Evolutionary conservation across 2,113 vertebrate genomes (phyloP).

Genomic region (Corythaeola cristata): DNA sequence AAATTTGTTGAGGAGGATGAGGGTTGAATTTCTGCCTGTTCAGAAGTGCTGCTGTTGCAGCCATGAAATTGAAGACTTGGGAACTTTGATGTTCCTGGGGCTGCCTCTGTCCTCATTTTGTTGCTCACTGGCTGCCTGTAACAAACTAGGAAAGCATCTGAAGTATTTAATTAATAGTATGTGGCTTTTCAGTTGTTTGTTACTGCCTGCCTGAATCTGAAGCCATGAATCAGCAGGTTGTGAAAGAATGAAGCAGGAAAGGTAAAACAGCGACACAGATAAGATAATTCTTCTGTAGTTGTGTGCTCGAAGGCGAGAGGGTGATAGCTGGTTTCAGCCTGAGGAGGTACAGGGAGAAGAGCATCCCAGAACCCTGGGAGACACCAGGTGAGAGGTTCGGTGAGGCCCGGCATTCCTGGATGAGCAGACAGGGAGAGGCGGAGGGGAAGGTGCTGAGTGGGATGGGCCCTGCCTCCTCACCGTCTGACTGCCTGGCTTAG

Average conservation of each 20-base stretch:
- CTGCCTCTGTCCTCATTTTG: slow-evolving; percentile 17
- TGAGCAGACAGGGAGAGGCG: background rate
- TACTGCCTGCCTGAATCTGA: background rate
- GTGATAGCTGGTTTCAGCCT: background rate
- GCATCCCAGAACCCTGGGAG: background rate
- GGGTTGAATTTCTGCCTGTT: background rate
- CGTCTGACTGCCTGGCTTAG: fast-evolving
- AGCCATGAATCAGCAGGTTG: background rate
- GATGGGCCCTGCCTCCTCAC: fast-evolving
- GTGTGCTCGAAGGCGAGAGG: background rate
- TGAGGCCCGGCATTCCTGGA: background rate
- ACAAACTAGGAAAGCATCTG: slow-evolving; percentile 14
- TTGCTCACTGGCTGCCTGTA: background rate
- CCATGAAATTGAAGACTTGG: fast-evolving
- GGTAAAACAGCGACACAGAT: background rate
- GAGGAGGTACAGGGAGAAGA: background rate
- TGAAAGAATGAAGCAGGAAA: background rate
- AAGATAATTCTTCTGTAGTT: background rate
- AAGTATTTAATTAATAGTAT: slow-evolving; percentile 37
- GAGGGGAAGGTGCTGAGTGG: background rate
- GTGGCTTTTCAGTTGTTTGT: slow-evolving; percentile 28
- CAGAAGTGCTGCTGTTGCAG: background rate
- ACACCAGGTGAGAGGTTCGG: background rate
- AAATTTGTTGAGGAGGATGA: background rate
- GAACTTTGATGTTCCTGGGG: slow-evolving; percentile 4